A percentile compares a stretch with the other conserved stretches of the same genome.
phyloP scores from a whole-genome alignment of 2,113 vertebrate species.

The Leptobrachium ailaonicum region DNA sequence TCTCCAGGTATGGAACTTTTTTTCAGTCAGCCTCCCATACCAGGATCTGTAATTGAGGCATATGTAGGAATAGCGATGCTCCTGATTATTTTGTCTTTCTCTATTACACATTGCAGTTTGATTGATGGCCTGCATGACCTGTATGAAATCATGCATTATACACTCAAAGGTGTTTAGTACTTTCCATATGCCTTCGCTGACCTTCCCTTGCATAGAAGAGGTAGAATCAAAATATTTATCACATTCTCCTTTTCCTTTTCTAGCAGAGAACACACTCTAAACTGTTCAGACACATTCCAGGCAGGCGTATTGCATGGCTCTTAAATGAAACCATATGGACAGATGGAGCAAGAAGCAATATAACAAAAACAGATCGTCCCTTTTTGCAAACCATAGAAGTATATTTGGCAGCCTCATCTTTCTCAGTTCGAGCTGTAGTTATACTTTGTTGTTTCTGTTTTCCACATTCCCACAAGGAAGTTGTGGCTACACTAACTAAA shows the following conservation, averaged over 20 bases:
- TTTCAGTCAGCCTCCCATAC: too few species aligned
- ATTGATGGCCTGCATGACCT: too few species aligned
- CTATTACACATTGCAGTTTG: too few species aligned
- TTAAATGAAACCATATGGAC: slow-evolving; percentile 24
- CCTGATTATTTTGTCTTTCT: too few species aligned
- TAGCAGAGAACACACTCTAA: background rate
- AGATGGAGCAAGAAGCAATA: slow-evolving; percentile 17
- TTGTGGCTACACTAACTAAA: slow-evolving; percentile 19
- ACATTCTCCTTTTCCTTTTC: background rate
- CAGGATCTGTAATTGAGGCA: too few species aligned
- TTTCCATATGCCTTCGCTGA: background rate
- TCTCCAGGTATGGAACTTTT: too few species aligned
- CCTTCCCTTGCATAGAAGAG: background rate
- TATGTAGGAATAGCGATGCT: too few species aligned
- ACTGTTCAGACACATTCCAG: background rate
- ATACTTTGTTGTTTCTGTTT: background rate
- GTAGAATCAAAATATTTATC: background rate
- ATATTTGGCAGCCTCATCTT: background rate
- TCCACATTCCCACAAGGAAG: slow-evolving; percentile 18
- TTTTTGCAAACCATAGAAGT: slow-evolving; percentile 10
- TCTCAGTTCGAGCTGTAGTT: slow-evolving; percentile 19
- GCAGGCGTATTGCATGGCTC: slow-evolving; percentile 16
- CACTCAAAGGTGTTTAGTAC: too few species aligned
- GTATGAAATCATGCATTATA: too few species aligned
- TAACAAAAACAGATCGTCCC: slow-evolving; percentile 5